A percentile compares a stretch with the other conserved stretches of the same genome.
Evolutionary conservation across 1,140 invertebrate genomes (phyloP).

Genomic region (Drosophila trapezifrons): DNA sequence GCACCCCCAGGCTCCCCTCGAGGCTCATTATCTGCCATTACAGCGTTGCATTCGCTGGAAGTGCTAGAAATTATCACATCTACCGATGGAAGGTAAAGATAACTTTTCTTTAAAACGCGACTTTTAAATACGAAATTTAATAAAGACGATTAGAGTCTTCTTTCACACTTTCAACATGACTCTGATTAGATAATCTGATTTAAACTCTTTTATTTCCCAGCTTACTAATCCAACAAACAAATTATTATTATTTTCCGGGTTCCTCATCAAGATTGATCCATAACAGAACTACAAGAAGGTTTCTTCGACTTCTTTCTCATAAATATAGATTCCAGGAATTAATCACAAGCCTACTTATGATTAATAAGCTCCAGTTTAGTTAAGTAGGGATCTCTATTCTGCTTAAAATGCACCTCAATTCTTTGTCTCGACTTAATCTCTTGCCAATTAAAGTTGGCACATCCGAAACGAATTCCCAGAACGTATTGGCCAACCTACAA

Average conservation of each 20-base stretch:
- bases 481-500: conserved; percentile 48
- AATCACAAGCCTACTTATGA: background rate
- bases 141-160: background rate
- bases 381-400: conserved; percentile 7
- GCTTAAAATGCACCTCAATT: conserved; percentile 14
- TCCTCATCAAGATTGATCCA: background rate
- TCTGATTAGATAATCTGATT: background rate
- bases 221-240: background rate
- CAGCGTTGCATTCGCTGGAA: background rate
- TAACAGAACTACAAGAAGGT: background rate
- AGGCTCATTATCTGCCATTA: conserved; percentile 16
- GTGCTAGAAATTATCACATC: conserved; percentile 9
- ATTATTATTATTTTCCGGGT: background rate
- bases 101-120: background rate
- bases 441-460: conserved; percentile 39
- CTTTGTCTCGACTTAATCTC: conserved; percentile 6
- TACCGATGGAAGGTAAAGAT: background rate
- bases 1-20: background rate
- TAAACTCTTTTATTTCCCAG: background rate
- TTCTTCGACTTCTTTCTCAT: background rate
- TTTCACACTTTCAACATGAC: background rate
- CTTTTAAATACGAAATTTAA: background rate
- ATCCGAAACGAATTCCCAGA: conserved; percentile 35
- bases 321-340: conserved; percentile 1
- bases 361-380: background rate